Conservation (phyloP, 2,797 vertebrate genomes). For the Leptatherina wallacei region DNA sequence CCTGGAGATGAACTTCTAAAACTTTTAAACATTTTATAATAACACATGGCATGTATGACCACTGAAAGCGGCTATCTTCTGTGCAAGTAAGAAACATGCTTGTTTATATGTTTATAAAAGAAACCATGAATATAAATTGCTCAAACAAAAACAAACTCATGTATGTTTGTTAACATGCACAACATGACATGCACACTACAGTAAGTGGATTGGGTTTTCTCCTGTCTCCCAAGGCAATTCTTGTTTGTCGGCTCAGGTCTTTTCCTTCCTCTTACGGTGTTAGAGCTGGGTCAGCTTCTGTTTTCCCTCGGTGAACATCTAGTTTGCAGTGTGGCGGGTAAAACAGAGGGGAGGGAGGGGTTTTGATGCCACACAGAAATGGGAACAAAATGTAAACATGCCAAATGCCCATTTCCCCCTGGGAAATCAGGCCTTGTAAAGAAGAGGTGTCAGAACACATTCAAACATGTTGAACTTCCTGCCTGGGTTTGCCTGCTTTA, state of each 20-base stretch:
- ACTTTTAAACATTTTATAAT: slow-evolving; percentile 15
- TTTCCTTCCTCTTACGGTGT: slow-evolving; percentile 41
- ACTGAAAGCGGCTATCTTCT: slow-evolving; percentile 3
- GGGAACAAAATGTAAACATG: slow-evolving; percentile 76
- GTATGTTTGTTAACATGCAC: slow-evolving; percentile 26
- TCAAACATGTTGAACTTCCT: slow-evolving; percentile 51
- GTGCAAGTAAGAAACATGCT: slow-evolving; percentile 9
- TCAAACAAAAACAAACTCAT: slow-evolving; percentile 15
- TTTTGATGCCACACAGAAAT: slow-evolving; percentile 57
- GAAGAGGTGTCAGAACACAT: slow-evolving; percentile 68
- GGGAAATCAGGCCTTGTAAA: slow-evolving; percentile 72
- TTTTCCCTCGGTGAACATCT: slow-evolving; percentile 49
- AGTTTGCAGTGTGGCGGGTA: slow-evolving; percentile 19
- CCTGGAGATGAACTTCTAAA: slow-evolving; percentile 20
- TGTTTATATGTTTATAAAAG: slow-evolving; percentile 20
- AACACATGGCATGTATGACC: slow-evolving; percentile 10
- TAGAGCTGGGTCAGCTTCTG: slow-evolving; percentile 65
- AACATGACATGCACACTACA: slow-evolving; percentile 11
- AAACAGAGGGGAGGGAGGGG: not conserved
- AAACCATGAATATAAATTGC: slow-evolving; percentile 38
- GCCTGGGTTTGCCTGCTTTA: slow-evolving; percentile 35
- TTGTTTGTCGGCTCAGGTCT: slow-evolving; percentile 44
- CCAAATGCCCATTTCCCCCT: slow-evolving; percentile 51
- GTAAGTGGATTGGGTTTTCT: slow-evolving; percentile 20
- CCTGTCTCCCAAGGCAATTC: slow-evolving; percentile 18